phyloP scores from a whole-genome alignment of 1,140 invertebrate species.

The Bombus affinis region DNA sequence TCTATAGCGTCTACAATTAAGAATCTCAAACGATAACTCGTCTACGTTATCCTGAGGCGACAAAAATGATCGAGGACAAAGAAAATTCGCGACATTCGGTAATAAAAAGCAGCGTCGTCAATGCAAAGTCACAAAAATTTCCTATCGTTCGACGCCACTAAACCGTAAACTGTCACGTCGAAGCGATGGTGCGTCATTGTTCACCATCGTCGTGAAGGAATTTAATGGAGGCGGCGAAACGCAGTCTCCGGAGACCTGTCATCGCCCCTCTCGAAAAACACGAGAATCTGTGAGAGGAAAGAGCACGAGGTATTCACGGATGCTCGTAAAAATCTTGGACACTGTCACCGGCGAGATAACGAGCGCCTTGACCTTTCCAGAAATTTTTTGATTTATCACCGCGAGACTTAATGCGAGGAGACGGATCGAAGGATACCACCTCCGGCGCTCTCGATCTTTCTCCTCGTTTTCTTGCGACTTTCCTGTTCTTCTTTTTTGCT shows the following conservation, averaged over 20 bases:
- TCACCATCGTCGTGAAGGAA: not conserved
- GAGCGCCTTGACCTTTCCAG: constrained; percentile 59
- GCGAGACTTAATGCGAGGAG: not conserved
- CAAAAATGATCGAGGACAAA: no score
- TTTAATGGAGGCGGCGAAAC: constrained; percentile 11
- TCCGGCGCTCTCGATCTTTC: not conserved
- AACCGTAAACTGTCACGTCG: no score
- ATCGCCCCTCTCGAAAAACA: not conserved
- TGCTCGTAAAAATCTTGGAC: constrained; percentile 54
- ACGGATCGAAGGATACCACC: constrained; percentile 44
- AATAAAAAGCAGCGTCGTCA: not conserved
- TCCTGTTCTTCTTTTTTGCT: not conserved
- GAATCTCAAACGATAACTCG: no score
- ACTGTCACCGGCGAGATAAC: constrained; percentile 46
- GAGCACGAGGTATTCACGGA: constrained; percentile 29
- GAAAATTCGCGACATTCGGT: no score
- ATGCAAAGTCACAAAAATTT: not conserved
- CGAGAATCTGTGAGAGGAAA: not conserved
- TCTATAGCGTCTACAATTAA: no score
- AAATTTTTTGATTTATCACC: constrained; percentile 54
- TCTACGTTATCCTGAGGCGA: accelerated
- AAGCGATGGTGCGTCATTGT: not conserved
- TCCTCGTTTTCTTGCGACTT: not conserved
- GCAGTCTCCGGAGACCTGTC: not conserved
- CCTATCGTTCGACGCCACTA: not conserved